Evolutionary conservation across 2,797 vertebrate species (phyloP).

Genomic region (Euphonia xanthogaster): DNA sequence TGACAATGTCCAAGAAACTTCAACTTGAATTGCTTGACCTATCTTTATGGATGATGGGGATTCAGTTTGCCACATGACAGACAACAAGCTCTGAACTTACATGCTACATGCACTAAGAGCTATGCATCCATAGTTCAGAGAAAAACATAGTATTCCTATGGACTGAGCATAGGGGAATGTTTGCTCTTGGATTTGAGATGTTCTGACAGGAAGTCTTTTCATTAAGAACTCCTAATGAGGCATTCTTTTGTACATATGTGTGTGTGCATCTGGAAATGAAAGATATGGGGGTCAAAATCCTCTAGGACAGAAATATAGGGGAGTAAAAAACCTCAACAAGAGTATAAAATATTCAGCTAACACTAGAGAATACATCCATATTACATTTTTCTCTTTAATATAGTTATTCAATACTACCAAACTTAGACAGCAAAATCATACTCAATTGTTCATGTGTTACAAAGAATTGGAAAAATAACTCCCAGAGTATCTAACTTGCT

Average conservation of each 20-base stretch:
- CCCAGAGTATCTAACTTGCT: background rate
- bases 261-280: background rate
- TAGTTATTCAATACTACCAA: background rate
- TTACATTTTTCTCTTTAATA: background rate
- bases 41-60: background rate
- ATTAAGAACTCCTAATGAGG: background rate
- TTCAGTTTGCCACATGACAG: background rate
- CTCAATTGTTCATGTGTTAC: background rate
- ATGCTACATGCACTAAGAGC: no score
- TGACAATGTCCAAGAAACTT: background rate
- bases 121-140: background rate
- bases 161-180: fast-evolving
- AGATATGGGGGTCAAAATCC: background rate
- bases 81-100: background rate
- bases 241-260: background rate
- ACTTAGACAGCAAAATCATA: background rate
- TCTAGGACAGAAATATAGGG: background rate
- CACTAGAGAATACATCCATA: background rate
- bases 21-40: background rate
- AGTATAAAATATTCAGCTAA: background rate
- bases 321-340: background rate
- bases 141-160: background rate
- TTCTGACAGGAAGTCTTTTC: background rate
- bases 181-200: background rate
- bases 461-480: background rate